Base-by-base conservation (phyloP, 2,888 invertebrate species). In the Dynastes tityus region DNA sequence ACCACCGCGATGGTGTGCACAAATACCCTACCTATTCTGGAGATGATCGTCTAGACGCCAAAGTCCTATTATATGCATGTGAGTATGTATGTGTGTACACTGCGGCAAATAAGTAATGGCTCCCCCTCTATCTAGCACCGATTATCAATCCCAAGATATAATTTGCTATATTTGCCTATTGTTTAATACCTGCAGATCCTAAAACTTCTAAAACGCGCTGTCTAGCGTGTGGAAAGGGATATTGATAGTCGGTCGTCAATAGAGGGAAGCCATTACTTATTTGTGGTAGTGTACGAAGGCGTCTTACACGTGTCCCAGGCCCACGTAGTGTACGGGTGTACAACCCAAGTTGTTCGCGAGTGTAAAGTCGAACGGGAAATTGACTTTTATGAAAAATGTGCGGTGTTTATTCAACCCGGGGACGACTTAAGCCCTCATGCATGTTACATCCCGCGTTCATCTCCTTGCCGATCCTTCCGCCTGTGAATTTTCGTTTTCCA, bases 351-450 rank as follows among this genome's bases (percentile, higher is more conserved):
- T 74, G 45, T 55, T 61, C 73, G 45, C 61, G 49, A 74, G 61
- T 74, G 71, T 71, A 80, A 78, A 81, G 79, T 78, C 80, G 80
- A 83, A 81, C 85, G 83, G 86, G 86, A 86, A 86, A 86, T 86
- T 85, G 86, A 85, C 85, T 86, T 86, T 85, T 85, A 86, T 84
- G 84, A 85, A 85, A 86, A 84, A 84, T 85, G 84, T 84, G 84
- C 78, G 73, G 84, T 85, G 85, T 85, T 86, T 86, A 85, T 86
- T 84, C 84, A 84, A 84, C 82, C 84, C 77, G 79, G 81, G 82
- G 78, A 81, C 79, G 82, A 84, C 83, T 85, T 84, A 84, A 82
- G 83, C 81, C 80, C 82, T 82, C 83, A 85, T 85, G 84, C 84
- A 78, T 78, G 78, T 71, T 78, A 71, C 78, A 78, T 71, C 32